Base-by-base conservation (phyloP, 2,113 vertebrate species). In the Crocuta crocuta region DNA sequence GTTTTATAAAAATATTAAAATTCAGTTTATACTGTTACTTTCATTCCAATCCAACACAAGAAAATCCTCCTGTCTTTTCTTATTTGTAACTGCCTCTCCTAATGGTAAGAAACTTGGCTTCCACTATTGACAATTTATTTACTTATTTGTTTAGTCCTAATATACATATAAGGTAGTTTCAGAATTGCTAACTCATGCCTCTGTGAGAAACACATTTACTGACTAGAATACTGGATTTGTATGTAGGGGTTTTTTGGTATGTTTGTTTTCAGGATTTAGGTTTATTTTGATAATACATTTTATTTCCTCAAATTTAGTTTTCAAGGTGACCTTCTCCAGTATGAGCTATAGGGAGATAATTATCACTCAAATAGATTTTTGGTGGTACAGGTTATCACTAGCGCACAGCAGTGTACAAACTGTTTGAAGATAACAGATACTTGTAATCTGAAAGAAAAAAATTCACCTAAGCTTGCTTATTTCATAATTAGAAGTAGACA, bases 401-500 rank as follows among this genome's bases (percentile, higher is more conserved):
- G 35, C 80, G 19, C 66, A 2, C 11, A 53, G 21, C 39, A 87
- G 24, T 26, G 78, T 28, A 91, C 33, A 93, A 71, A 33, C 33
- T 95, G 45, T 76, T 84, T 11, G 26, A 19, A 94, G 95, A 94
- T 91, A 81, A 91, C 95, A 94, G 96, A 4, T 76, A 7, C 55
- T 93, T 35, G 2, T 55, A 84, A 92, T 76, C 19, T 95, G 63
- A 28, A 91, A 91, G 96, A 86, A 83, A 84, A 93, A 86, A 66
- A 26, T 68, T 94, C 23, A 58, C 28, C 74, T 15, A 76, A 91
- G 90, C 31, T 96, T 92, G 2, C 45, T 97, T 96, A n/a, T 83
- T 98, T 96, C 93, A 43, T 95, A 97, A 97, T 84, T 53, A 84
- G 85, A 95, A 95, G 68, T 61, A 93, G 43, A 92, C 66, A 13